These are phyloP conservation scores for Lepidothrix coronata DNA, from an alignment of 2,113 vertebrate genomes.

Conservation along the genomic window DNA sequence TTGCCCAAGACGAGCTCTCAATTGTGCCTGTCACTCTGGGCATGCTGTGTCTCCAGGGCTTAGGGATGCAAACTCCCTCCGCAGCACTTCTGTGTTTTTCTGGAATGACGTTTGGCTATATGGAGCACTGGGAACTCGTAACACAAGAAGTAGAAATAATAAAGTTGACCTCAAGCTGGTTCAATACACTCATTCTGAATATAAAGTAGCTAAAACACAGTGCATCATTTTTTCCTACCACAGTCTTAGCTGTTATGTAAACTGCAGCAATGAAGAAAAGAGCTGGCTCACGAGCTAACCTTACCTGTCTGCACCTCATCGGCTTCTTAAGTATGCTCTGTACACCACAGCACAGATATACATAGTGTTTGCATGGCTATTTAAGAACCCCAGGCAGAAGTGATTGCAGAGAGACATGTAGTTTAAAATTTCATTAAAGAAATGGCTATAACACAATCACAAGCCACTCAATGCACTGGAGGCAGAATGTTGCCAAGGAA, in stretches of 20 bases:
- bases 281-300: background rate
- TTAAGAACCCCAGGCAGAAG: constrained; percentile 10
- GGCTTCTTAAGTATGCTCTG: background rate
- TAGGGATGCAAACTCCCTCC: background rate
- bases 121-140: background rate
- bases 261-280: background rate
- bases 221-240: constrained; percentile 51
- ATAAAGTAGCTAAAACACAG: background rate
- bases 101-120: background rate
- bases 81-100: background rate
- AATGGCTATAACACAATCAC: constrained; percentile 25
- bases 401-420: background rate
- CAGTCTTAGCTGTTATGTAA: background rate
- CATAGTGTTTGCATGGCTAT: background rate
- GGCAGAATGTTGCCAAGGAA: constrained; percentile 20
- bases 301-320: background rate
- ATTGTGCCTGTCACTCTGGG: accelerated
- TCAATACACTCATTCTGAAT: constrained; percentile 19
- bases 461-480: background rate
- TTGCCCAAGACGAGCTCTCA: background rate
- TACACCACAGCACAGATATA: background rate
- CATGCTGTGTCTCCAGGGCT: background rate
- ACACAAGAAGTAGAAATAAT: background rate
- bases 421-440: constrained; percentile 54
- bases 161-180: background rate